A percentile compares a stretch with the other conserved stretches of the same genome.
Evolutionary conservation across 2,797 vertebrate genomes (phyloP).

Genomic region (Gila robusta): DNA sequence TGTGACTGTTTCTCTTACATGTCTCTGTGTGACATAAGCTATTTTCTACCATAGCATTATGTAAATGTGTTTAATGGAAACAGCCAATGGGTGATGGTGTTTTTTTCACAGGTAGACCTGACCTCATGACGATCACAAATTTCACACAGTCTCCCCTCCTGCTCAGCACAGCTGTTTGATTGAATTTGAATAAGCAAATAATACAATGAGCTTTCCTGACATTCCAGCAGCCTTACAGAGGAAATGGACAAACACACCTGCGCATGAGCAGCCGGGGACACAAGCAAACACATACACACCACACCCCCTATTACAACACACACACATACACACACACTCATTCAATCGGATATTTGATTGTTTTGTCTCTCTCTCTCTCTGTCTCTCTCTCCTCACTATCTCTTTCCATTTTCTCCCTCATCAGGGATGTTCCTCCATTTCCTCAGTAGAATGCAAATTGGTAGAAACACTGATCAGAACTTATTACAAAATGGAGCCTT

Average conservation of each 20-base stretch:
- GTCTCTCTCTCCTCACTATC: slow-evolving; percentile 61
- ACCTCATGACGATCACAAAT: slow-evolving; percentile 84
- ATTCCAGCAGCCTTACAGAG: slow-evolving; percentile 68
- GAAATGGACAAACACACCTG: slow-evolving; percentile 61
- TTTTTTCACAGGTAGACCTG: slow-evolving; percentile 51
- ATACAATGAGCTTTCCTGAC: slow-evolving; percentile 76
- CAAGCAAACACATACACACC: slow-evolving; percentile 13
- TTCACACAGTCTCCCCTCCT: slow-evolving; percentile 81
- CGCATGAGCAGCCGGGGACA: slow-evolving; percentile 42
- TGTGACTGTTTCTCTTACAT: background rate
- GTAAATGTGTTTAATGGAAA: slow-evolving; percentile 3
- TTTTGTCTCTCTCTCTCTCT: slow-evolving; percentile 57
- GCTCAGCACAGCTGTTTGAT: slow-evolving; percentile 74
- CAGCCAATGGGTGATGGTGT: slow-evolving; percentile 9
- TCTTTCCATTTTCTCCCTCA: slow-evolving; percentile 68
- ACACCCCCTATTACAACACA: slow-evolving; percentile 30
- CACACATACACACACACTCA: slow-evolving; percentile 38
- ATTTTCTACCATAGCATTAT: background rate
- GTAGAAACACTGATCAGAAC: slow-evolving; percentile 82
- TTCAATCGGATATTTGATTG: slow-evolving; percentile 68
- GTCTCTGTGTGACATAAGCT: background rate
- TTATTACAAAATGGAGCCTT: slow-evolving; percentile 88
- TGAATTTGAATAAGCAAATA: slow-evolving; percentile 90
- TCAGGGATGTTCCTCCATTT: slow-evolving; percentile 83
- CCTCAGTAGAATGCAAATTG: slow-evolving; percentile 81